Percentiles rank a stretch among this genome's conserved stretches.
Conservation (phyloP, 2,113 vertebrate genomes). For the Ctenomys sociabilis region DNA sequence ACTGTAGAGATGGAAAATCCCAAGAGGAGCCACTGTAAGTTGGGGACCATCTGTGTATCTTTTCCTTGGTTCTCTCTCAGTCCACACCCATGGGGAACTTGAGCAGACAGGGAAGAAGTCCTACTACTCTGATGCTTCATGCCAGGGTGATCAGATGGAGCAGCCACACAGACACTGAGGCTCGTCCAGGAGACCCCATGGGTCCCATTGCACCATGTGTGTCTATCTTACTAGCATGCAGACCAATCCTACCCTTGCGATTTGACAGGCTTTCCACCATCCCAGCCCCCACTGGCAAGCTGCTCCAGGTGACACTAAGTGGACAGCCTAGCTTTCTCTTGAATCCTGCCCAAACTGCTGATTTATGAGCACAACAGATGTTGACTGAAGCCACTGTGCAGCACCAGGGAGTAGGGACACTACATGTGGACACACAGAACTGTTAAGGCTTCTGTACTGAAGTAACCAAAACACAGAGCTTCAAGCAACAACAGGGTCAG, state of each 20-base stretch:
- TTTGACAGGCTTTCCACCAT: not conserved
- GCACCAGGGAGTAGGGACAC: not conserved
- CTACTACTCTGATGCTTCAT: not conserved
- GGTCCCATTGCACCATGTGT: not conserved
- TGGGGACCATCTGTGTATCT: too few species aligned
- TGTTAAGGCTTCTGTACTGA: not conserved
- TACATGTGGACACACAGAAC: not conserved
- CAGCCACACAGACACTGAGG: not conserved
- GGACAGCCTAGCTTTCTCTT: not conserved
- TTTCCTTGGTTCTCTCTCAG: not conserved
- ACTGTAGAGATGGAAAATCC: not conserved
- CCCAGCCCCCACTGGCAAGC: rapidly evolving
- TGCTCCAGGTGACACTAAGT: not conserved
- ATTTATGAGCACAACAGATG: not conserved
- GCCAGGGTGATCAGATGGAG: rapidly evolving
- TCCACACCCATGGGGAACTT: not conserved
- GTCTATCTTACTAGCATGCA: not conserved
- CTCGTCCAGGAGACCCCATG: too few species aligned
- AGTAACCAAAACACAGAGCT: not conserved
- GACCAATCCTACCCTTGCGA: not conserved
- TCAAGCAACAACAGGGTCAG: not conserved
- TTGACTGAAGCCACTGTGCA: not conserved
- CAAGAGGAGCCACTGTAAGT: not conserved
- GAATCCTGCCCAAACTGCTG: not conserved
- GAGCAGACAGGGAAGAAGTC: not conserved